Conservation (phyloP, 2,797 vertebrate species). For the Lycodopsis pacificus region DNA sequence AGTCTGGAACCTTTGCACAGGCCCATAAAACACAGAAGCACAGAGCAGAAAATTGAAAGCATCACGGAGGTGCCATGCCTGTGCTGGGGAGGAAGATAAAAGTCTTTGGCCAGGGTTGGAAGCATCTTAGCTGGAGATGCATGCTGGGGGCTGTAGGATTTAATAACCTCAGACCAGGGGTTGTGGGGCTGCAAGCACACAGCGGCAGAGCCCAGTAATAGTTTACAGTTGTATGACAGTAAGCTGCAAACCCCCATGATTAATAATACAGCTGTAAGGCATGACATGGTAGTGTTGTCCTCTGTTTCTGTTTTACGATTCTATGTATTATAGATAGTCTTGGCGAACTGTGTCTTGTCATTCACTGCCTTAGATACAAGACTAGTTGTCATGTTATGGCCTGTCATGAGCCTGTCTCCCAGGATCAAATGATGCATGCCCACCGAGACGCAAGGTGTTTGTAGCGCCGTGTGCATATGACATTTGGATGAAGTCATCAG, state of each 20-base stretch:
- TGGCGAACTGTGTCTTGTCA: constrained; percentile 67
- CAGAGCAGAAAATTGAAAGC: constrained; percentile 91
- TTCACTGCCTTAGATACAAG: constrained; percentile 70
- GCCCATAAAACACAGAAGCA: constrained; percentile 85
- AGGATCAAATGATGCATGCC: constrained; percentile 75
- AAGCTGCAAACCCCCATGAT: constrained; percentile 77
- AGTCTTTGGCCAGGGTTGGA: constrained; percentile 76
- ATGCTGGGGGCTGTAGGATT: constrained; percentile 80
- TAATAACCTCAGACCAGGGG: constrained; percentile 77
- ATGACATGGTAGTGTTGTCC: constrained; percentile 60
- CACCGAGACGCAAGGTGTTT: constrained; percentile 64
- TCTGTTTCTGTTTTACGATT: constrained; percentile 72
- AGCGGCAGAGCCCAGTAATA: constrained; percentile 69
- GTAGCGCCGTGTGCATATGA: constrained; percentile 60
- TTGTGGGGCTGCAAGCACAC: constrained; percentile 74
- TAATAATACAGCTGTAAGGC: constrained; percentile 77
- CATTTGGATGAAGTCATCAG: constrained; percentile 82
- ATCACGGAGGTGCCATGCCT: constrained; percentile 85
- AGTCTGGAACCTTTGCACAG: constrained; percentile 80
- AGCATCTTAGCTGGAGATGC: constrained; percentile 75
- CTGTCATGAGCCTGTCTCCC: constrained; percentile 70
- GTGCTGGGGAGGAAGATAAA: constrained; percentile 83
- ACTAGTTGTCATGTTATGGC: constrained; percentile 69
- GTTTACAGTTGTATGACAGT: constrained; percentile 81
- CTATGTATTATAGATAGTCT: constrained; percentile 73